Percentiles rank a stretch among this genome's conserved stretches.
These are phyloP conservation scores for Argyrosomus regius DNA, from an alignment of 2,797 vertebrate genomes.

Conservation along the genomic window DNA sequence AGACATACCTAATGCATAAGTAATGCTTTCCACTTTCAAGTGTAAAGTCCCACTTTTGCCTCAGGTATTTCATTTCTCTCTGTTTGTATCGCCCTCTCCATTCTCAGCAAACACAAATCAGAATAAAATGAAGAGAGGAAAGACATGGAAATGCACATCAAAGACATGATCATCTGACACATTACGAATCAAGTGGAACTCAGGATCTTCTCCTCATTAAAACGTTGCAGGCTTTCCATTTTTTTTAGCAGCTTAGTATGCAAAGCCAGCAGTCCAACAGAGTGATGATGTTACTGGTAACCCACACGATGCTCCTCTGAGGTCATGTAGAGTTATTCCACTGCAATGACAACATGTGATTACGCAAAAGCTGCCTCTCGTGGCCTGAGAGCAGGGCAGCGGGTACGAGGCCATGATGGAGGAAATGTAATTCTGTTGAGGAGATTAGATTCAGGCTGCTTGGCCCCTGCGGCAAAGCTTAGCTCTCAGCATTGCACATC, in stretches of 20 bases:
- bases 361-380: constrained; percentile 42
- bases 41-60: constrained; percentile 82
- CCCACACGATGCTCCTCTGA: background rate
- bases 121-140: constrained; percentile 57
- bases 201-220: constrained; percentile 49
- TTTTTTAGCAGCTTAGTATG: constrained; percentile 14
- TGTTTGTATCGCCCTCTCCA: constrained; percentile 67
- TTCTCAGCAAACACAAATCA: constrained; percentile 75
- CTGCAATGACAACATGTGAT: constrained; percentile 58
- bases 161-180: constrained; percentile 60
- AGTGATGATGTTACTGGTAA: constrained; percentile 7
- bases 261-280: constrained; percentile 10
- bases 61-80: constrained; percentile 73
- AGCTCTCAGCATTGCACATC: constrained; percentile 74
- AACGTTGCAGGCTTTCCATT: constrained; percentile 5
- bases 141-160: constrained; percentile 64
- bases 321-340: constrained; percentile 52
- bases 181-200: constrained; percentile 45
- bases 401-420: constrained; percentile 65
- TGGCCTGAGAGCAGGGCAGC: constrained; percentile 62
- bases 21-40: constrained; percentile 83
- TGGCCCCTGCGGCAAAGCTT: constrained; percentile 76
- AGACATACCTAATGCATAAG: constrained; percentile 84
- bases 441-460: constrained; percentile 80
- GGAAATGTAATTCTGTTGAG: constrained; percentile 81